Evolutionary conservation across 2,888 invertebrate species (phyloP).

Genomic region (Dryadula phaetusa): DNA sequence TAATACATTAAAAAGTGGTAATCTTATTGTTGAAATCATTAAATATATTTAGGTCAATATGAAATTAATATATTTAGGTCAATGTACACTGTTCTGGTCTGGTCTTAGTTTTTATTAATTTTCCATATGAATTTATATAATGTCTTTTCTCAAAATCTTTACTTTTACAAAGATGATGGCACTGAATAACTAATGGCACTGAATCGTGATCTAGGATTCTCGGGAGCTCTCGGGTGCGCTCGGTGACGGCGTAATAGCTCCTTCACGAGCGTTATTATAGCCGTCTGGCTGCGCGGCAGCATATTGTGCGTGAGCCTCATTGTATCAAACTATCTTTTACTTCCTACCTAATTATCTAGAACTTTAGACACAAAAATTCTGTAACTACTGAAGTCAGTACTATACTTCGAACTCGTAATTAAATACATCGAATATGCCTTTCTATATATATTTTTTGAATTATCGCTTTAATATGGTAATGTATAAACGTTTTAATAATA

Average conservation of each 20-base stretch:
- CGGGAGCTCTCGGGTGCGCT: constrained; percentile 61
- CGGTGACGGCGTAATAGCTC: constrained; percentile 67
- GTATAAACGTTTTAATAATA: constrained; percentile 15
- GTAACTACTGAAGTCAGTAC: no score
- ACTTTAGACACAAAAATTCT: constrained; percentile 13
- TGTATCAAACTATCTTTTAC: constrained; percentile 36
- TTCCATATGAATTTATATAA: not conserved
- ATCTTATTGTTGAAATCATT: no score
- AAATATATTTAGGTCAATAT: no score
- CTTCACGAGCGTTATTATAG: constrained; percentile 65
- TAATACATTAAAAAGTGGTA: not conserved
- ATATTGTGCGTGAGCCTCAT: constrained; percentile 33
- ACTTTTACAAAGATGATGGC: constrained; percentile 3
- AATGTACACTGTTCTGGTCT: not conserved
- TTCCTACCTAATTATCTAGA: constrained; percentile 36
- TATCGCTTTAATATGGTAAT: constrained; percentile 2
- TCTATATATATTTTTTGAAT: not conserved
- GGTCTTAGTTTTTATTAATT: not conserved
- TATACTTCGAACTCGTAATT: no score
- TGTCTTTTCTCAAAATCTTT: not conserved
- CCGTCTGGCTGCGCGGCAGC: constrained; percentile 49
- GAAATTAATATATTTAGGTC: no score
- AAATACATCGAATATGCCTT: no score
- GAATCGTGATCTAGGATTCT: constrained; percentile 49
- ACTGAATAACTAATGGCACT: constrained; percentile 32